phyloP scores from a whole-genome alignment of 1,140 invertebrate genomes.

The Varroa destructor region DNA sequence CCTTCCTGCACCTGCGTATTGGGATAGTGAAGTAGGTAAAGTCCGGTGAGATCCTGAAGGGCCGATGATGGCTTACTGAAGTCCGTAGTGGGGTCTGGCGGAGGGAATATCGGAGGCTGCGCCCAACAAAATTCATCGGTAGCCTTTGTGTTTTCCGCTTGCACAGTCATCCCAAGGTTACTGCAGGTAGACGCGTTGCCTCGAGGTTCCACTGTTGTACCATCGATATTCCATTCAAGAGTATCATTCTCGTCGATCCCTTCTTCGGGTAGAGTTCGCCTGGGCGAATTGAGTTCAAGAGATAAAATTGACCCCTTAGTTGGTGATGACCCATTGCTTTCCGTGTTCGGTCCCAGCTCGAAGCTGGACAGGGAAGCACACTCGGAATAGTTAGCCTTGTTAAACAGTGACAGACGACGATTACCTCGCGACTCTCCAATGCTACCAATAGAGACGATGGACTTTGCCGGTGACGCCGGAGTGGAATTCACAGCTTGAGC shows the following conservation, averaged over 20 bases:
- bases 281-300: conserved; percentile 10
- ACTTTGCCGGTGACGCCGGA: not conserved
- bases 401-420: not conserved
- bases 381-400: not conserved
- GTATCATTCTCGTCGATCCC: conserved; percentile 10
- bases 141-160: not conserved
- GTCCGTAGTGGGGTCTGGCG: conserved; percentile 17
- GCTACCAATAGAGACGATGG: not conserved
- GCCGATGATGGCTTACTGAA: not conserved
- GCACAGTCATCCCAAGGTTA: too few species aligned
- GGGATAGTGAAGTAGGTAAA: not conserved
- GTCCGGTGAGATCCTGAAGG: not conserved
- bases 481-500: not conserved
- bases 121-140: conserved; percentile 23
- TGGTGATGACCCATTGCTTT: conserved; percentile 21
- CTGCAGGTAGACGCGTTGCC: not conserved
- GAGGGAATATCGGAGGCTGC: conserved; percentile 18
- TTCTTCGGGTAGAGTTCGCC: conserved; percentile 1
- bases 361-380: conserved; percentile 22
- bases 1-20: not conserved
- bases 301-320: conserved; percentile 12
- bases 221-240: conserved; percentile 1
- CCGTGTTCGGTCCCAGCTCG: conserved; percentile 7
- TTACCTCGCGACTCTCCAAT: conserved; percentile 2
- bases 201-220: not conserved